These are phyloP conservation scores for Philereme transversata DNA, from an alignment of 2,888 invertebrate species.

Conservation along the genomic window DNA sequence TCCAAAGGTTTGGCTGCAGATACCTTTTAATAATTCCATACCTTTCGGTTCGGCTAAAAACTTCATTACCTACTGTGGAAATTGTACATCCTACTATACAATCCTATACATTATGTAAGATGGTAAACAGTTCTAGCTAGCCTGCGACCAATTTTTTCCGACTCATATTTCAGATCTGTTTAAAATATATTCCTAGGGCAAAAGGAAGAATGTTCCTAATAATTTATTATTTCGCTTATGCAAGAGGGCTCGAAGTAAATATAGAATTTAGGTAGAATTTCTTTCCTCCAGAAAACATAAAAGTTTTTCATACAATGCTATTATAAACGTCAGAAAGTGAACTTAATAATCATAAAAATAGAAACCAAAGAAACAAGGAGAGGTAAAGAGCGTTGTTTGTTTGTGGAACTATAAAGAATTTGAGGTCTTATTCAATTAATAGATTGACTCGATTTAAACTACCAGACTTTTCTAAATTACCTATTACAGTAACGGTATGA, in stretches of 20 bases:
- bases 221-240: too few relatives aligned
- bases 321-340: neutral
- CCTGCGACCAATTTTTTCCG: too few relatives aligned
- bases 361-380: neutral
- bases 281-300: neutral
- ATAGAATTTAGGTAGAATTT: neutral
- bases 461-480: neutral
- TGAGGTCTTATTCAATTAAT: too few relatives aligned
- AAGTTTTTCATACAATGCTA: conserved; percentile 1
- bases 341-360: neutral
- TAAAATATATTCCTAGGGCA: neutral
- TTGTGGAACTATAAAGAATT: too few relatives aligned
- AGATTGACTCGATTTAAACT: too few relatives aligned
- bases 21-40: conserved; percentile 6
- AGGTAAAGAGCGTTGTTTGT: neutral
- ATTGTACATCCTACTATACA: too few relatives aligned
- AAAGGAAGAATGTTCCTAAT: neutral
- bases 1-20: neutral
- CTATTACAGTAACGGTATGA: neutral
- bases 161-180: too few relatives aligned
- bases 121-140: too few relatives aligned
- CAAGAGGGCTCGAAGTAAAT: neutral
- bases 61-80: conserved; percentile 2
- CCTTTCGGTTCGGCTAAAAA: conserved; percentile 4
- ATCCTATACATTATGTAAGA: too few relatives aligned